phyloP scores from a whole-genome alignment of 2,797 vertebrate species.

The Thripadectes ignobilis region DNA sequence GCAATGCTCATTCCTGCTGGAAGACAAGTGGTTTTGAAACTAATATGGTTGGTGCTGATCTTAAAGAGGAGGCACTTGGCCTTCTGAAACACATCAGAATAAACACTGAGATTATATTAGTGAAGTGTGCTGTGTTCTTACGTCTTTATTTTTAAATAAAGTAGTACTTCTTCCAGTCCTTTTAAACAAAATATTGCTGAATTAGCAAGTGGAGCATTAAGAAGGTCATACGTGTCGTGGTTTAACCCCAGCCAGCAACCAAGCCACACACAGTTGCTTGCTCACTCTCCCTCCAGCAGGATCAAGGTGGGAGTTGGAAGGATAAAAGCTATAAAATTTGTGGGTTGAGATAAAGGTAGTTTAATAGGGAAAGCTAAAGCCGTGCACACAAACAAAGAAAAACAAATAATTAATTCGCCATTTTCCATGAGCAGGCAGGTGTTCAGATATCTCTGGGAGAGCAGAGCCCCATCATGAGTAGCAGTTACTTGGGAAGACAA shows the following conservation, averaged over 20 bases:
- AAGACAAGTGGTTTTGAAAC: not conserved
- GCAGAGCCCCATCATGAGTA: not conserved
- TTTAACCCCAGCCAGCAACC: not conserved
- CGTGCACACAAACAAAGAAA: not conserved
- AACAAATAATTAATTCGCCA: not conserved
- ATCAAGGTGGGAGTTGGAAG: not conserved
- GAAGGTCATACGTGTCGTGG: not conserved
- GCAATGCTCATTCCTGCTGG: not conserved
- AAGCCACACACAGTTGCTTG: not conserved
- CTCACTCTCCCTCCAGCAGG: not conserved
- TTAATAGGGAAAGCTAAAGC: not conserved
- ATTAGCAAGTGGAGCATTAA: not conserved
- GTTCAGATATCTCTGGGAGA: not conserved
- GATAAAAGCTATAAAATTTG: not conserved
- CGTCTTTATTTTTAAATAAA: not conserved
- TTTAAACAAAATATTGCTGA: not conserved
- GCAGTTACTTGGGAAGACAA: not conserved
- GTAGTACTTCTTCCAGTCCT: not conserved
- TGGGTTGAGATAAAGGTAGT: not conserved
- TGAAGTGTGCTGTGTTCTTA: not conserved
- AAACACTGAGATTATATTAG: not conserved
- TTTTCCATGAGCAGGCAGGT: not conserved
- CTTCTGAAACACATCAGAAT: not conserved
- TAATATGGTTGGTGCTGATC: not conserved
- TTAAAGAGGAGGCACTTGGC: not conserved